Conservation (phyloP, 2,113 vertebrate genomes). For the Nasalis larvatus region DNA sequence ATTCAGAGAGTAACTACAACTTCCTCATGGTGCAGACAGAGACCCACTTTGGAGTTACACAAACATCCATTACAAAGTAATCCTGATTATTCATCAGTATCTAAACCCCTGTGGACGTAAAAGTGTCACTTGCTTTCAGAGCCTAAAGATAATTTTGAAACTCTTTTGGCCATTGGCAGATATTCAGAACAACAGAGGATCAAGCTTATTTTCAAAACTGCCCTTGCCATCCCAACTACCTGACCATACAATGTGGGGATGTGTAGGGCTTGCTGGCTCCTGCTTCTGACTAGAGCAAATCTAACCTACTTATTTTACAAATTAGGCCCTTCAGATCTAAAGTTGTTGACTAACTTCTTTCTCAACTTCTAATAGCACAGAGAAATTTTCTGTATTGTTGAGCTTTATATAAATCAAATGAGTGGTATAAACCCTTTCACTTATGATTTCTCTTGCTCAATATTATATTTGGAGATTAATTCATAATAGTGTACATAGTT, state of each 20-base stretch:
- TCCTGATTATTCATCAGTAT: no score
- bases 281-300: neutral
- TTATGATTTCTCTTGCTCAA: neutral
- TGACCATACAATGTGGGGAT: fast-evolving
- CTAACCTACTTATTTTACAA: neutral
- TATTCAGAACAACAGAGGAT: fast-evolving
- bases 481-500: fast-evolving
- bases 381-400: no score
- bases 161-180: neutral
- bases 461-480: neutral
- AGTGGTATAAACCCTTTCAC: neutral
- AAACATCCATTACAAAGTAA: fast-evolving
- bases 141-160: fast-evolving
- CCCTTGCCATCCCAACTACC: no score
- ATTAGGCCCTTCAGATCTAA: no score
- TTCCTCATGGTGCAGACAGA: neutral
- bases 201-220: neutral
- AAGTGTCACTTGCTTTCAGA: fast-evolving
- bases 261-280: neutral
- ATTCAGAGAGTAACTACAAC: neutral
- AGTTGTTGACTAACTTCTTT: neutral
- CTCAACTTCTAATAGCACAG: neutral
- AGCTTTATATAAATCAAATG: neutral
- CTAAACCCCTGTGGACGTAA: fast-evolving
- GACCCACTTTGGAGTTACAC: neutral